These are phyloP conservation scores for Heliocidaris erythrogramma DNA, from an alignment of 35 echinoderm and acorn worm species.

Conservation along the genomic window DNA sequence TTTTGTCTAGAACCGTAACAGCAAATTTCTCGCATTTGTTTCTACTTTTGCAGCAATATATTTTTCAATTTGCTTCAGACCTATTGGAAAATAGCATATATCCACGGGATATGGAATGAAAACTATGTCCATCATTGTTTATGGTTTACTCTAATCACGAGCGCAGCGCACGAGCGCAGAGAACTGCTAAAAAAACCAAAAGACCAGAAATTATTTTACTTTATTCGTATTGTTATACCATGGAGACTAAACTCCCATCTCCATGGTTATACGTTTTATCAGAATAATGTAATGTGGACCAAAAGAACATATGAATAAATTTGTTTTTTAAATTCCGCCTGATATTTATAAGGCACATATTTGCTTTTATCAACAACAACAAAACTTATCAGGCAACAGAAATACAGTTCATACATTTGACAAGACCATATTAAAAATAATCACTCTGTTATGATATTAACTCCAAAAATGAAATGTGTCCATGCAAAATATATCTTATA, in stretches of 20 bases:
- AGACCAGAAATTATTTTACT: neutral
- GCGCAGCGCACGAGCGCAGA: too few species aligned
- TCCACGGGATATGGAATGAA: too few species aligned
- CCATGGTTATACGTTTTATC: neutral
- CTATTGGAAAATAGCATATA: too few species aligned
- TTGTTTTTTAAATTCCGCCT: neutral
- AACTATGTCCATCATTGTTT: too few species aligned
- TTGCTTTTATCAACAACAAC: neutral
- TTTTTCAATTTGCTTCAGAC: too few species aligned
- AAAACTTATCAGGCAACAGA: neutral
- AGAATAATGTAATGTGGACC: neutral
- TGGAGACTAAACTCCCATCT: too few species aligned
- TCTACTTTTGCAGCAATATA: too few species aligned
- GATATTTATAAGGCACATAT: neutral
- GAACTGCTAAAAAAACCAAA: neutral
- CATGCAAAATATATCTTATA: too few species aligned
- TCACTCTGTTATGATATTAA: too few species aligned
- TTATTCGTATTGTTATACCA: neutral
- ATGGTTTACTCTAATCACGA: too few species aligned
- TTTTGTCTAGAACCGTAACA: neutral
- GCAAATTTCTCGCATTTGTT: neutral
- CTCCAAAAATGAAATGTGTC: too few species aligned
- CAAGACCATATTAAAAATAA: neutral
- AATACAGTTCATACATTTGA: neutral
- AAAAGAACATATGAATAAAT: neutral